phyloP scores from a whole-genome alignment of 35 echinoderm and acorn worm species.

The Holothuria glaberrima region DNA sequence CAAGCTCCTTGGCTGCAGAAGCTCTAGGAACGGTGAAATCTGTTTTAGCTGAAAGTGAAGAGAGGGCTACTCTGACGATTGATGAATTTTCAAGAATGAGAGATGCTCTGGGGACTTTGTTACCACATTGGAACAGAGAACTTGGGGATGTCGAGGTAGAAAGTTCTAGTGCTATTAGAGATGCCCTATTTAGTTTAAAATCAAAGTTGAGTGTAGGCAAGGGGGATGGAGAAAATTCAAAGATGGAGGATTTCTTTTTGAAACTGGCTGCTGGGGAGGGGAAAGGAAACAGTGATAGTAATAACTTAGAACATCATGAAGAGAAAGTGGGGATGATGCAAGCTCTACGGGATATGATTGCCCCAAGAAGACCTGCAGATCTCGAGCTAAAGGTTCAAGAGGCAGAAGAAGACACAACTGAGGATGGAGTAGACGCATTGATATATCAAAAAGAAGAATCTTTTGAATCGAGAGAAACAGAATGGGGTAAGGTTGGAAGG shows the following conservation, averaged over 20 bases:
- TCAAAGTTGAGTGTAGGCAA: background rate
- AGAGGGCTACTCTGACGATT: no score
- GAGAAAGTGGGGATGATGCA: background rate
- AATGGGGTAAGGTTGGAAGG: background rate
- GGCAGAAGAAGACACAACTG: background rate
- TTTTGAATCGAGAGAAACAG: background rate
- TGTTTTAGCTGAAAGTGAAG: no score
- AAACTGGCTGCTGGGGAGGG: background rate
- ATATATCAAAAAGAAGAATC: background rate
- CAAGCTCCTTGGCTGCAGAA: no score
- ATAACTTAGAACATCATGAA: background rate
- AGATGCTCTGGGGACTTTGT: no score
- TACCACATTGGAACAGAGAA: no score
- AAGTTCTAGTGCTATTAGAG: background rate
- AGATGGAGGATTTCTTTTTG: background rate
- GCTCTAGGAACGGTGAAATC: no score
- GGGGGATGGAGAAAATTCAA: background rate
- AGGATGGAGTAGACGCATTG: conserved; percentile 20
- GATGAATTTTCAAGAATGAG: no score
- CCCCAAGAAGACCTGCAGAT: background rate
- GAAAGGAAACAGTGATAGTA: background rate
- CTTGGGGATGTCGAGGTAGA: no score
- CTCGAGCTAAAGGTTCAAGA: background rate
- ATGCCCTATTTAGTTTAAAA: background rate
- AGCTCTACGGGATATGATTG: background rate